A percentile compares a stretch with the other conserved stretches of the same genome.
Conservation (phyloP, 2,888 invertebrate species). For the Dione vanillae region DNA sequence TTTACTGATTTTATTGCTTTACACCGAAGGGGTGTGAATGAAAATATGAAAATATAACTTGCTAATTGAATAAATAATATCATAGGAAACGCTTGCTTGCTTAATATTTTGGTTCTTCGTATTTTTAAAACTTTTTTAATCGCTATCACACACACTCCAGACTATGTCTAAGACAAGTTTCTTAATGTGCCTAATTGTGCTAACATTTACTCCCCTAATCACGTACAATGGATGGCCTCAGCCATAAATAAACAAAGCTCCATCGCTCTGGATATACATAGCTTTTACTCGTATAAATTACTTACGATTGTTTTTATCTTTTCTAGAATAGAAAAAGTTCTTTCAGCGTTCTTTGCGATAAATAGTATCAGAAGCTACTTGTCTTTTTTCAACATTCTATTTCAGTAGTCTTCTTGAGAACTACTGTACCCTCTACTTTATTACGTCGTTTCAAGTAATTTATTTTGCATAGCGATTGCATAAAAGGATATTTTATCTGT, state of each 20-base stretch:
- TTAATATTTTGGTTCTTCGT: too few relatives aligned
- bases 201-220: conserved; percentile 78
- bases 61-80: too few relatives aligned
- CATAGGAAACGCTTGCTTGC: too few relatives aligned
- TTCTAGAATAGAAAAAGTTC: conserved; percentile 34
- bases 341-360: conserved; percentile 3
- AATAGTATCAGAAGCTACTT: conserved; percentile 11
- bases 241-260: conserved; percentile 41
- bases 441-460: not conserved
- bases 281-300: conserved; percentile 39
- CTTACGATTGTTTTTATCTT: conserved; percentile 36
- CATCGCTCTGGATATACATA: conserved; percentile 32
- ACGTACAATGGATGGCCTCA: conserved; percentile 58
- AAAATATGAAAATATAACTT: too few relatives aligned
- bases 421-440: not conserved
- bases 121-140: not conserved
- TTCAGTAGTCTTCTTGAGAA: conserved; percentile 3
- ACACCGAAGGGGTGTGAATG: too few relatives aligned
- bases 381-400: conserved; percentile 3
- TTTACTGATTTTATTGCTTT: too few relatives aligned
- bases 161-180: conserved; percentile 66
- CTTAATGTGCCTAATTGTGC: conserved; percentile 72
- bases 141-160: conserved; percentile 43
- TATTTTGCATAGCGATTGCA: not conserved
- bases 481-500: not conserved